A percentile compares a stretch with the other conserved stretches of the same genome.
phyloP scores from a whole-genome alignment of 2,113 vertebrate species.

The Cyprichromis sp. region DNA sequence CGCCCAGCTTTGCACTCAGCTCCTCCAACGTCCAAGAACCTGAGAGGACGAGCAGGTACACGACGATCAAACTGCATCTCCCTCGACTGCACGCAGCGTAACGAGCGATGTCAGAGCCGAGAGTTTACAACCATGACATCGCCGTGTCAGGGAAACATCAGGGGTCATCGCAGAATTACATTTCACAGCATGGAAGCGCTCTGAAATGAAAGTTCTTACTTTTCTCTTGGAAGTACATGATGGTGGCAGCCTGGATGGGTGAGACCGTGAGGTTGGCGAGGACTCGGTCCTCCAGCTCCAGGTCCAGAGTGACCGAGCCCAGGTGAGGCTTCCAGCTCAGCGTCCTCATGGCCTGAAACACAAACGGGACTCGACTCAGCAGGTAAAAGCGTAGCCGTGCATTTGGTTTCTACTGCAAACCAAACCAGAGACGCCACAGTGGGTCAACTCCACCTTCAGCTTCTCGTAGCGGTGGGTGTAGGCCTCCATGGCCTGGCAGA shows the following conservation, averaged over 20 bases:
- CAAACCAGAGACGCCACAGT: neutral
- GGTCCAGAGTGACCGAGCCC: constrained; percentile 87
- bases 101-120: neutral
- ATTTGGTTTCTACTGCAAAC: neutral
- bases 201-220: constrained; percentile 47
- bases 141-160: neutral
- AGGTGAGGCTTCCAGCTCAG: constrained; percentile 96
- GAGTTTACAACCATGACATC: neutral
- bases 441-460: constrained; percentile 77
- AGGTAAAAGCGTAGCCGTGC: accelerated
- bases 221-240: constrained; percentile 93
- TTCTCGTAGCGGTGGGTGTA: constrained; percentile 96
- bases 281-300: constrained; percentile 91
- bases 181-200: neutral
- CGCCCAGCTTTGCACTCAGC: constrained; percentile 82
- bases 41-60: constrained; percentile 6
- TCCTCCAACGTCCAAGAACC: constrained; percentile 87
- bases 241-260: constrained; percentile 88
- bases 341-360: constrained; percentile 89
- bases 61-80: neutral
- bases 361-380: neutral
- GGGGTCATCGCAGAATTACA: neutral
- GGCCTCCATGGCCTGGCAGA: constrained; percentile 84
- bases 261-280: constrained; percentile 84
- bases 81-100: no score